Evolutionary conservation across 1,140 invertebrate species (phyloP).

Genomic region (Sarcophaga peregrina): DNA sequence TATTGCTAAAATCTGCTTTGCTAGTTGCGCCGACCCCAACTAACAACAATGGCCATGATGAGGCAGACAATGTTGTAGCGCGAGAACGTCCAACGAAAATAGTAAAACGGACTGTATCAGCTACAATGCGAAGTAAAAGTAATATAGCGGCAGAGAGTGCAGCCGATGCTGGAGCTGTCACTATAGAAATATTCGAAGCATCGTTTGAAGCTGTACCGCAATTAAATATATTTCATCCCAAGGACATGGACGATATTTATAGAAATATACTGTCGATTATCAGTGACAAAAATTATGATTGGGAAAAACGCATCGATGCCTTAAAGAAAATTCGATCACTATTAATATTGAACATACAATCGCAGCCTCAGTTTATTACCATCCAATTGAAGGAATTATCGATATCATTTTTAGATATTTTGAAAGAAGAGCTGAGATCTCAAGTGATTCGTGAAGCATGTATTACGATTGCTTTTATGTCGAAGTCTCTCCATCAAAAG

Average conservation of each 20-base stretch:
- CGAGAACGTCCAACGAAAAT: constrained; percentile 59
- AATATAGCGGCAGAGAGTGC: constrained; percentile 53
- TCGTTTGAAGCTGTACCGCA: constrained; percentile 87
- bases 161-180: constrained; percentile 82
- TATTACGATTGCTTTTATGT: constrained; percentile 92
- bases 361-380: constrained; percentile 83
- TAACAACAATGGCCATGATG: constrained; percentile 56
- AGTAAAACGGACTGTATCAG: constrained; percentile 56
- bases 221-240: constrained; percentile 83
- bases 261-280: constrained; percentile 80
- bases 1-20: constrained; percentile 78
- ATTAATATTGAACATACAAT: constrained; percentile 80
- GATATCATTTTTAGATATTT: constrained; percentile 81
- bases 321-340: constrained; percentile 87
- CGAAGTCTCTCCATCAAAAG: constrained; percentile 83
- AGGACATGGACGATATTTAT: constrained; percentile 87
- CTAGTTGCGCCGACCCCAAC: constrained; percentile 42
- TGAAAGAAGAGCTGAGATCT: constrained; percentile 88
- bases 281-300: constrained; percentile 85
- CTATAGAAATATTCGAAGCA: constrained; percentile 87
- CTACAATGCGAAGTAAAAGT: constrained; percentile 44
- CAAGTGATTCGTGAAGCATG: constrained; percentile 87
- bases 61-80: constrained; percentile 55
- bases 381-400: constrained; percentile 82
- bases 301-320: constrained; percentile 92